Percentiles rank a stretch among this genome's conserved stretches.
Evolutionary conservation across 2,113 vertebrate species (phyloP).

Genomic region (Anoura caudifer): DNA sequence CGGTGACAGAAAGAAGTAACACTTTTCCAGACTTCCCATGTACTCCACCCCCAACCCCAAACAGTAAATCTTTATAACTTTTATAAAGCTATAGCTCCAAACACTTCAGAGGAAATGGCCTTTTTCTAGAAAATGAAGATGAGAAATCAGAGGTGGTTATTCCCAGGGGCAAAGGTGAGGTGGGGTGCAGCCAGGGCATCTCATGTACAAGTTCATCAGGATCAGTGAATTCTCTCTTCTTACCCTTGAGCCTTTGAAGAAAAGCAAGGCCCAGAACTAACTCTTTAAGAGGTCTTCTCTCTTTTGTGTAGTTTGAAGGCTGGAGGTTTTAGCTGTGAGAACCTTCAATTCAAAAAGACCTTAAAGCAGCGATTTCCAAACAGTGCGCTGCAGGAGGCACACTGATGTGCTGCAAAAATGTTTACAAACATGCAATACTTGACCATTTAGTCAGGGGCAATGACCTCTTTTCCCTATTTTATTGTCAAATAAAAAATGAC

Average conservation of each 20-base stretch:
- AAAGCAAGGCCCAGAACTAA: background rate
- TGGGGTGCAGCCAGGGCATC: background rate
- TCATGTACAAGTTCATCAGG: background rate
- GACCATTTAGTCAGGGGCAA: background rate
- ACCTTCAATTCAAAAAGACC: slow-evolving; percentile 40
- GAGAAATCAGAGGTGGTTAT: background rate
- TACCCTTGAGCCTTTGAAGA: background rate
- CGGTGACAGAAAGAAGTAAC: background rate
- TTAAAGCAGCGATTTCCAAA: background rate
- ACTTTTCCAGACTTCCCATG: background rate
- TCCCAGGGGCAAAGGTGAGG: background rate
- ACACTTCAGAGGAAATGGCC: background rate
- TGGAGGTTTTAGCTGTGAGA: slow-evolving; percentile 48
- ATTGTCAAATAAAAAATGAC: background rate
- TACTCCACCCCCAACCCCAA: background rate
- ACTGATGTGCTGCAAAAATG: background rate
- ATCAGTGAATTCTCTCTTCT: background rate
- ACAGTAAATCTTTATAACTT: background rate
- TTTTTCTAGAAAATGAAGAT: background rate
- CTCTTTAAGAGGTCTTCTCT: background rate
- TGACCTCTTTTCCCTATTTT: background rate
- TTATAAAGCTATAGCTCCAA: background rate
- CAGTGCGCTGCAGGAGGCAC: background rate
- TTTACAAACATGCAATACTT: background rate
- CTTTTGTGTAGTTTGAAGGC: background rate